Evolutionary conservation across 2,797 vertebrate species (phyloP).

Genomic region (Bufotes viridis): DNA sequence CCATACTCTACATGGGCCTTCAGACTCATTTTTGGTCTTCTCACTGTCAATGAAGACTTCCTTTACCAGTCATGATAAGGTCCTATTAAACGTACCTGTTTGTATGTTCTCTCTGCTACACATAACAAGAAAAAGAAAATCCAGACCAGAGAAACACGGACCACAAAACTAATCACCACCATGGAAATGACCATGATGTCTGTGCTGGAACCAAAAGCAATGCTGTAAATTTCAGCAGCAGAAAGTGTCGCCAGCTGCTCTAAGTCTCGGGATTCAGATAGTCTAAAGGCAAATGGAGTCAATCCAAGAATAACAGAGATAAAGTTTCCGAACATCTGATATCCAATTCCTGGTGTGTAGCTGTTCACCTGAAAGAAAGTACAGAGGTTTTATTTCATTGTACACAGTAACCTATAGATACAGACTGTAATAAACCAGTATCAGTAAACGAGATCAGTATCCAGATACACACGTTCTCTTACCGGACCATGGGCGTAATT

Average conservation of each 20-base stretch:
- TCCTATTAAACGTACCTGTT: slow-evolving; percentile 82
- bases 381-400: neutral
- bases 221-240: slow-evolving; percentile 82
- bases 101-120: slow-evolving; percentile 97
- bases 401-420: neutral
- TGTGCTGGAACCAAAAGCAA: slow-evolving; percentile 86
- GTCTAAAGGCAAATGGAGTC: slow-evolving; percentile 89
- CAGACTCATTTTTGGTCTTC: neutral
- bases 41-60: neutral
- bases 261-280: slow-evolving; percentile 88
- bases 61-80: neutral
- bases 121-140: slow-evolving; percentile 99
- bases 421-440: neutral
- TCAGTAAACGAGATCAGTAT: no score
- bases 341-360: slow-evolving; percentile 92
- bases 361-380: slow-evolving; percentile 84
- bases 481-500: no score
- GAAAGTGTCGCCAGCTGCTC: slow-evolving; percentile 88
- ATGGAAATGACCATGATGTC: slow-evolving; percentile 85
- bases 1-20: neutral
- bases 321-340: slow-evolving; percentile 94
- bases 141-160: slow-evolving; percentile 94
- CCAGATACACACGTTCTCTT: no score
- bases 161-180: slow-evolving; percentile 91
- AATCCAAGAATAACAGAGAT: slow-evolving; percentile 89